Base-by-base conservation (phyloP, 1,140 invertebrate genomes). In the Calephelis virginiensis region DNA sequence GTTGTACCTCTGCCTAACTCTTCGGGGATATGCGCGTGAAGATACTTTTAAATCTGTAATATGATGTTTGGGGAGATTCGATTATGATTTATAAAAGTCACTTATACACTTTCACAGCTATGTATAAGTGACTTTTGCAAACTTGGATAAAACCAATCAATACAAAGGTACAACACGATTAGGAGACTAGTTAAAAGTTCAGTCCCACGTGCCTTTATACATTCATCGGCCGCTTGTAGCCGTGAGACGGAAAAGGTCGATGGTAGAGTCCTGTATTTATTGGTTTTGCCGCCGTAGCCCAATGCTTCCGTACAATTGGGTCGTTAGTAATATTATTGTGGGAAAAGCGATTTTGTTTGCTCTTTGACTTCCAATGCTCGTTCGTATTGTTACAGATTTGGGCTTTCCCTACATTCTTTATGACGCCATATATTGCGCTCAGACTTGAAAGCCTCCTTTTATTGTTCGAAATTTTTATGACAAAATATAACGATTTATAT, bases 311-410 rank as follows among this genome's bases (percentile, higher is more conserved):
- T 86, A 89, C 85, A 86, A 90, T 90, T 83, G 84, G 81, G 77
- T 90, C 88, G 86, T 90, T 90, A 89, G 86, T 86, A 88, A 89
- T 86, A 89, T 86, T 88, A 86, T 89, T 89, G 83, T 86, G 84
- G 78, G 79, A 80, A 88, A 89, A 86, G 78, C 82, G 81, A 85
- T 85, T 89, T 86, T 85, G 88, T 89, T 89, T 89, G 79, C 79
- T 81, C 83, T 87, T 85, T 89, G 84, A 89, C 81, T 84, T 83
- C 70, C 74, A 83, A 87, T 85, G 78, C 80, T 74, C 76, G 76
- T 73, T 76, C 76, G 84, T 83, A 89, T 86, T 86, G 82, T 86
- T 83, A 82, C 81, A 80, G 74, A 87, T 88, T 86, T 84, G 69
- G 70, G 75, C 64, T 81, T 85, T 74, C 70, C 75, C 83, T 74